phyloP scores from a whole-genome alignment of 92 coral and sea anemone genomes.

The Paragorgia papillata region DNA sequence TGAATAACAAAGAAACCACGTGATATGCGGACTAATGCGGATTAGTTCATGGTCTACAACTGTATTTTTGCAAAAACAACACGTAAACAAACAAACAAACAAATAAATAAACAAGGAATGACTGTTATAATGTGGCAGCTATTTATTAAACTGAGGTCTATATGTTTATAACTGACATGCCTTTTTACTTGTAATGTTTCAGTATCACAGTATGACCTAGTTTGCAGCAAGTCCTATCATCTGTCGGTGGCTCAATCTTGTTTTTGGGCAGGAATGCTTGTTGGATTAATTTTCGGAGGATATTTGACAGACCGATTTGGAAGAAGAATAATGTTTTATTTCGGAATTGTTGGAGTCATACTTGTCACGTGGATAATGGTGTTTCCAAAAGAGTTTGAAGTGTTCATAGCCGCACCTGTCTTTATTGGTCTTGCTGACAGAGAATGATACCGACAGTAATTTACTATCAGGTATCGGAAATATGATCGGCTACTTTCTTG shows the following conservation, averaged over 20 bases:
- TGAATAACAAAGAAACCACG: too few species aligned
- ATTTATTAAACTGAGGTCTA: too few species aligned
- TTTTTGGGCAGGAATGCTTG: slow-evolving; percentile 31
- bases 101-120: too few species aligned
- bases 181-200: neutral
- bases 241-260: slow-evolving; percentile 34
- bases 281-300: slow-evolving; percentile 32
- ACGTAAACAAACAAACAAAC: too few species aligned
- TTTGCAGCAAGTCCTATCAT: slow-evolving; percentile 23
- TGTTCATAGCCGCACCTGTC: slow-evolving; percentile 26
- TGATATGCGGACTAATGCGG: too few species aligned
- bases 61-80: too few species aligned
- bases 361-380: slow-evolving; percentile 37
- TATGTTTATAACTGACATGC: neutral
- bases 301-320: slow-evolving; percentile 33
- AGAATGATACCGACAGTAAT: too few species aligned
- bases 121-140: too few species aligned
- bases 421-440: slow-evolving; percentile 20
- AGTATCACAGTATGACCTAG: slow-evolving; percentile 40
- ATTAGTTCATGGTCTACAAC: too few species aligned
- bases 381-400: slow-evolving; percentile 28
- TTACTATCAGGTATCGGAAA: too few species aligned
- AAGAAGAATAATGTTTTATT: slow-evolving; percentile 10
- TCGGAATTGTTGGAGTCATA: slow-evolving; percentile 17
- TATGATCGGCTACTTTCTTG: too few species aligned